These are phyloP conservation scores for Teleogryllus oceanicus DNA, from an alignment of 2,888 invertebrate species.

Conservation along the genomic window DNA sequence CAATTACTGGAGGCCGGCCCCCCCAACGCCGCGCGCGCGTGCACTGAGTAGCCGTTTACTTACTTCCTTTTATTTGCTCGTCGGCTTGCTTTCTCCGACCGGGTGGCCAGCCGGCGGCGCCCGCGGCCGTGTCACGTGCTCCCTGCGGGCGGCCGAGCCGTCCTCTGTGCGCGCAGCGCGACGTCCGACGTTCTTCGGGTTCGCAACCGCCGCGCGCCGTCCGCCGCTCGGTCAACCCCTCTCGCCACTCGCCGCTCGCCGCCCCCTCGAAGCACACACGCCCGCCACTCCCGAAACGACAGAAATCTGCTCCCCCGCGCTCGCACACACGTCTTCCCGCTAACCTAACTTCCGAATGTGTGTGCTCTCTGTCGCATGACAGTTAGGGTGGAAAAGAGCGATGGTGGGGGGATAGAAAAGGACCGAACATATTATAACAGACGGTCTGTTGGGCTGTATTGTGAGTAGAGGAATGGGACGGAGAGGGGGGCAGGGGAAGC, in stretches of 20 bases:
- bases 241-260: background rate
- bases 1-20: background rate
- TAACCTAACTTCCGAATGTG: slow-evolving; percentile 9
- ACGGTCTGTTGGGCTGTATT: slow-evolving; percentile 34
- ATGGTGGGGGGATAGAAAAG: slow-evolving; percentile 25
- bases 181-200: background rate
- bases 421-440: slow-evolving; percentile 34
- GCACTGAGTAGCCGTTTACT: background rate
- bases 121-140: background rate
- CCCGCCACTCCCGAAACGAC: background rate
- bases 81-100: background rate
- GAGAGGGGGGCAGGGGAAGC: slow-evolving; percentile 35
- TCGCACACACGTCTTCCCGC: background rate
- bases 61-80: slow-evolving; percentile 7
- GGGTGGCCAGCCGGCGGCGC: background rate
- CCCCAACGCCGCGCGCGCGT: background rate
- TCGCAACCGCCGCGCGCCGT: background rate
- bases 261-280: background rate
- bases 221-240: background rate
- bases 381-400: slow-evolving; percentile 22
- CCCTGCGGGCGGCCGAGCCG: background rate
- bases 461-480: slow-evolving; percentile 32
- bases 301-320: background rate
- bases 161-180: background rate
- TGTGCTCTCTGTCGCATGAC: slow-evolving; percentile 20